Base-by-base conservation (phyloP, 2,797 vertebrate species). In the Percopsis omiscomaycus region DNA sequence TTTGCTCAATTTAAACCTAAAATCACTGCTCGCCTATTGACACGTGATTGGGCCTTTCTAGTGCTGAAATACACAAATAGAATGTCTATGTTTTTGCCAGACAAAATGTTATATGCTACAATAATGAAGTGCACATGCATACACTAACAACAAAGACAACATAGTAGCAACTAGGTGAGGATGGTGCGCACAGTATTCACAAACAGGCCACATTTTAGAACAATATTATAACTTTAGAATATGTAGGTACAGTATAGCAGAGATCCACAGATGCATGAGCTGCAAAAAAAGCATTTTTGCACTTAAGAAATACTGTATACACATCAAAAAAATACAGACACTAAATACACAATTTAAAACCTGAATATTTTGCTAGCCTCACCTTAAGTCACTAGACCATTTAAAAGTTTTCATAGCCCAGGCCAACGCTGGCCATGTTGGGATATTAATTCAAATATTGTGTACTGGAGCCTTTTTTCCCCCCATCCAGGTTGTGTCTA, bases 21-120 rank as follows among this genome's bases (percentile, higher is more conserved):
- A 42, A 42, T 42, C 37, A 42, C 37, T 42, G 37, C 37, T 42
- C 37, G 8, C 37, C 37, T 42, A 42, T 42, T 42, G 37, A 42
- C 37, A 42, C 37, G 37, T 42, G 9, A 42, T 6, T 42, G 37
- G 37, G 37, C 37, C 37, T 42, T 42, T 42, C 37, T 42, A 42
- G 37, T 42, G 37, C 80, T 64, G 74, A 64, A 57, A 78, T 69
- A 74, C 55, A 62, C 48, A 75, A 66, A 71, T 77, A 73, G 76
- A 86, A 83, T 84, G 75, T 85, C 75, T 73, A 75, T 52, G 11
- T 82, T 75, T 81, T 79, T 64, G 64, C 3, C 9, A 76, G 70
- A 75, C 61, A 68, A 48, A 77, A 53, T 53, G 69, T 74, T 57
- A 54, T 75, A 55, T 64, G 62, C 4, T 56, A 74, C 27, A 64